A percentile compares a stretch with the other conserved stretches of the same genome.
phyloP scores from a whole-genome alignment of 2,888 invertebrate genomes.

The Harpagoxenus sublaevis region DNA sequence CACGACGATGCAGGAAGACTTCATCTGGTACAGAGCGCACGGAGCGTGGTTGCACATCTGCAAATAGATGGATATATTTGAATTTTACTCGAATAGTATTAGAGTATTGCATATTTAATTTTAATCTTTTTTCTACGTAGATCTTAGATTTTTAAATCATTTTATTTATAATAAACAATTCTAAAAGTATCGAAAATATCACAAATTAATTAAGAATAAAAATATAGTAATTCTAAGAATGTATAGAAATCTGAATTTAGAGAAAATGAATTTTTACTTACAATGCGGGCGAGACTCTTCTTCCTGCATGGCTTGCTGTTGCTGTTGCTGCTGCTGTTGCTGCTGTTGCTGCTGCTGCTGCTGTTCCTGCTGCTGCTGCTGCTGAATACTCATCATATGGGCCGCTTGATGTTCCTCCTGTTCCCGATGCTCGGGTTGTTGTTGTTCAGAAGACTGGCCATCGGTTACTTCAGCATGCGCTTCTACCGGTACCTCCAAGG shows the following conservation, averaged over 20 bases:
- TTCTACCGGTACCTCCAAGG: slow-evolving; percentile 82
- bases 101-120: slow-evolving; percentile 3
- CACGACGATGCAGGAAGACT: slow-evolving; percentile 87
- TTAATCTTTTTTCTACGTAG: neutral
- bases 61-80: slow-evolving; percentile 72
- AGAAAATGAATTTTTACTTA: slow-evolving; percentile 86
- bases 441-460: slow-evolving; percentile 78
- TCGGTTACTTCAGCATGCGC: slow-evolving; percentile 81
- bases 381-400: slow-evolving; percentile 84
- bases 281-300: slow-evolving; percentile 92
- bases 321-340: slow-evolving; percentile 86
- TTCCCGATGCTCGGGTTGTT: slow-evolving; percentile 76
- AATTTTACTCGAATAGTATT: neutral
- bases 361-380: slow-evolving; percentile 86
- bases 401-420: slow-evolving; percentile 81
- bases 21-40: slow-evolving; percentile 89
- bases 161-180: neutral
- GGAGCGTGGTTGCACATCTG: slow-evolving; percentile 94
- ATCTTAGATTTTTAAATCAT: neutral
- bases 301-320: slow-evolving; percentile 87
- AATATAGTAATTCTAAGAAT: neutral
- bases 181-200: neutral
- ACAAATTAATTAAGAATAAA: neutral
- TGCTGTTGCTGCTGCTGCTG: slow-evolving; percentile 87
- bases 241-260: neutral